A percentile compares a stretch with the other conserved stretches of the same genome.
phyloP scores from a whole-genome alignment of 2,888 invertebrate genomes.

The Lissonota sp. region DNA sequence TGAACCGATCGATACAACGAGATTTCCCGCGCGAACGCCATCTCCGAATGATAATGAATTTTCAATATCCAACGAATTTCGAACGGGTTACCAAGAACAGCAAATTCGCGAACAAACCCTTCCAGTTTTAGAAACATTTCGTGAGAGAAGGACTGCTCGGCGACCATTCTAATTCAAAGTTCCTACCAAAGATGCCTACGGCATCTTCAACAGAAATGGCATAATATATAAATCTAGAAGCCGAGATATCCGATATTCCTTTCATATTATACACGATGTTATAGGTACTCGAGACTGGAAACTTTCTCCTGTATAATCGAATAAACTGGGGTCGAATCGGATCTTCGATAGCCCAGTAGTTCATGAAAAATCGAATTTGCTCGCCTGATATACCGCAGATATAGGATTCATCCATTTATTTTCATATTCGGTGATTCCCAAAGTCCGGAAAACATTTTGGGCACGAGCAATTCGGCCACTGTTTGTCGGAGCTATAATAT shows the following conservation, averaged over 20 bases:
- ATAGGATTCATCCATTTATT: slow-evolving; percentile 32
- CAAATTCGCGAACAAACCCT: not conserved
- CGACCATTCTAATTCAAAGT: slow-evolving; percentile 37
- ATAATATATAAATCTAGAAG: slow-evolving; percentile 18
- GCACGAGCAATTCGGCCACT: slow-evolving; percentile 14
- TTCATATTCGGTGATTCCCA: not conserved
- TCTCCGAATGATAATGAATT: not conserved
- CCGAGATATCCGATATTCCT: slow-evolving; percentile 16
- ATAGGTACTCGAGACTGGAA: slow-evolving; percentile 25
- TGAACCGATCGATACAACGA: not conserved
- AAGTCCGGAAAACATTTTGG: not conserved
- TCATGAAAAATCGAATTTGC: slow-evolving; percentile 6
- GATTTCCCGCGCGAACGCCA: not conserved
- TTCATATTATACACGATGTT: not conserved
- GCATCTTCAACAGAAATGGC: slow-evolving; percentile 12
- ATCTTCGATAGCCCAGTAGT: slow-evolving; percentile 32
- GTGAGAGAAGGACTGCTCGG: slow-evolving; percentile 10
- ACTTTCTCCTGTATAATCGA: slow-evolving; percentile 25
- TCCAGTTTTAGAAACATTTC: not conserved
- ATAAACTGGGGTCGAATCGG: slow-evolving; percentile 29
- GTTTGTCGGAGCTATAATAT: slow-evolving; percentile 16
- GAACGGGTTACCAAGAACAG: not conserved
- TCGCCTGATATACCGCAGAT: not conserved
- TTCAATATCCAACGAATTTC: not conserved
- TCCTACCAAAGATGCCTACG: slow-evolving; percentile 8